These are phyloP conservation scores for Leptocoma aspasia DNA, from an alignment of 2,113 vertebrate genomes.

Conservation along the genomic window DNA sequence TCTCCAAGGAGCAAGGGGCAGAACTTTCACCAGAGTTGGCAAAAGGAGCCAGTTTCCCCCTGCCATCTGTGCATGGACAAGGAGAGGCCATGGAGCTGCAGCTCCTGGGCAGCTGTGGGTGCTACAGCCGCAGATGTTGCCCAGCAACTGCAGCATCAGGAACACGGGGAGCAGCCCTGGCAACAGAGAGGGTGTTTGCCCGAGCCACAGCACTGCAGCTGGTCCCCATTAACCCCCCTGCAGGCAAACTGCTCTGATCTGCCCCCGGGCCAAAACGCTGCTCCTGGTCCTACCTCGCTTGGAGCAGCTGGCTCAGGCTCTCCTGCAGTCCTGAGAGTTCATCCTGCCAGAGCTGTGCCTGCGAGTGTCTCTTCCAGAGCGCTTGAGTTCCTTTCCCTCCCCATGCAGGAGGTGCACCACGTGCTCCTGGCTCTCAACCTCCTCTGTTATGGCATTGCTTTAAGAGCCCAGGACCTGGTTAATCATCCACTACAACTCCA, in stretches of 20 bases:
- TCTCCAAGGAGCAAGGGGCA: fast-evolving
- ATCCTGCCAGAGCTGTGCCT: fast-evolving
- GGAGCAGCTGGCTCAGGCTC: neutral
- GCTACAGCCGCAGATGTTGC: neutral
- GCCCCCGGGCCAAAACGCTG: fast-evolving
- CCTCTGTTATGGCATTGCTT: fast-evolving
- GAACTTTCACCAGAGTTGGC: fast-evolving
- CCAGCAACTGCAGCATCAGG: neutral
- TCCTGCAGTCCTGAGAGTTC: neutral
- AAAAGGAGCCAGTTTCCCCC: fast-evolving
- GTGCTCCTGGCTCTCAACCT: neutral
- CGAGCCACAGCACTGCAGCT: fast-evolving
- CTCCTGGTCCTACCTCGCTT: neutral
- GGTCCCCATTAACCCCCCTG: fast-evolving
- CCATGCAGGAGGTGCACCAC: fast-evolving
- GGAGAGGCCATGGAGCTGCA: fast-evolving
- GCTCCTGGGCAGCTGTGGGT: neutral
- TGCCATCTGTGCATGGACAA: fast-evolving
- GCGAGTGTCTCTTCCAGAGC: neutral
- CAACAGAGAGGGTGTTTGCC: neutral
- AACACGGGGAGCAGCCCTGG: fast-evolving
- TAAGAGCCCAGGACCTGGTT: neutral
- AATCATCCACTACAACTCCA: neutral
- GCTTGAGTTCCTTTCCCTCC: fast-evolving
- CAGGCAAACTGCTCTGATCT: fast-evolving